Evolutionary conservation across 1,140 invertebrate genomes (phyloP).

Genomic region (Piezodorus guildinii): DNA sequence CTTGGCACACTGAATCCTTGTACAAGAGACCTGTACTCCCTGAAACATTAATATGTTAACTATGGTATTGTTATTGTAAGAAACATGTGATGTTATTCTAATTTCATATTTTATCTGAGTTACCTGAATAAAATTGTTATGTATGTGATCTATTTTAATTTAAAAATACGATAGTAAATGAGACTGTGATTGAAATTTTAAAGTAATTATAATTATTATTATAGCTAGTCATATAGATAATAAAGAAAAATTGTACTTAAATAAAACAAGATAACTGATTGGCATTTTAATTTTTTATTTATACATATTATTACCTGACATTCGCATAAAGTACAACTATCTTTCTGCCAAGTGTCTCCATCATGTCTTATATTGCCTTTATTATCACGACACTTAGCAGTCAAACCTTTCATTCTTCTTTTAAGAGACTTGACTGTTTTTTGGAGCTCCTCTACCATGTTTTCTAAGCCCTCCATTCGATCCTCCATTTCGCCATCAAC

Average conservation of each 20-base stretch:
- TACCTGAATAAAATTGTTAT: background rate
- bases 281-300: background rate
- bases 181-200: no score
- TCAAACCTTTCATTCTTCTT: constrained; percentile 40
- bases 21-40: constrained; percentile 25
- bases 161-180: no score
- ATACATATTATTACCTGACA: constrained; percentile 34
- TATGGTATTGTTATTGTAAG: no score
- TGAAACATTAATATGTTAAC: constrained; percentile 14
- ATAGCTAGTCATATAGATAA: background rate
- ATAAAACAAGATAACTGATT: background rate
- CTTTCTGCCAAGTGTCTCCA: constrained; percentile 39
- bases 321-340: constrained; percentile 41
- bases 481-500: constrained; percentile 33
- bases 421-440: constrained; percentile 42
- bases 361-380: constrained; percentile 35
- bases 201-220: background rate
- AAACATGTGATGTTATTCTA: no score
- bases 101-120: background rate
- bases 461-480: constrained; percentile 44
- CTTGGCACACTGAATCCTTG: constrained; percentile 23
- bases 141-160: background rate
- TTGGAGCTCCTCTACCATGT: constrained; percentile 40
- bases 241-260: background rate
- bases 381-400: constrained; percentile 37